Evolutionary conservation across 2,888 invertebrate genomes (phyloP).

Genomic region (Nomada flava): DNA sequence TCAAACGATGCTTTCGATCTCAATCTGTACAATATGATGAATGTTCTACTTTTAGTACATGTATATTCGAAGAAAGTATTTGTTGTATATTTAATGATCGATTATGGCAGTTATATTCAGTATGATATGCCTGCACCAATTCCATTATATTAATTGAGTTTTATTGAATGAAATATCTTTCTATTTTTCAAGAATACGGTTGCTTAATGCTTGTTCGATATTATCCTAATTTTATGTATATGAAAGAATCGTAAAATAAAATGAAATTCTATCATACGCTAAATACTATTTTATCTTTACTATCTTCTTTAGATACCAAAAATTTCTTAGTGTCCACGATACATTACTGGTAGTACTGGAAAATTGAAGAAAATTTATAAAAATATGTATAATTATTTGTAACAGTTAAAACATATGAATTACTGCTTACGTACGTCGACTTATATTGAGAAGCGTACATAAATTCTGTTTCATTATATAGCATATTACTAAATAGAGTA

Average conservation of each 20-base stretch:
- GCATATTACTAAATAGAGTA: slow-evolving; percentile 14
- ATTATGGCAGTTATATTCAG: slow-evolving; percentile 54
- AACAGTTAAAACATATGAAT: slow-evolving; percentile 4
- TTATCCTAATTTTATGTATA: slow-evolving; percentile 14
- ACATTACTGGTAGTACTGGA: not conserved
- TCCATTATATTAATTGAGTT: slow-evolving; percentile 31
- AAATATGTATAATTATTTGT: not conserved
- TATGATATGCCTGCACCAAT: slow-evolving; percentile 47
- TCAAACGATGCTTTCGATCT: slow-evolving; percentile 21
- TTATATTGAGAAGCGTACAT: not conserved
- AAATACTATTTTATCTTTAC: too few species aligned
- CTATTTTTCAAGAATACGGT: not conserved
- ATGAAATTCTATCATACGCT: not conserved
- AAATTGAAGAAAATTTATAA: not conserved
- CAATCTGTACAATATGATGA: slow-evolving; percentile 38
- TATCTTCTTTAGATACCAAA: not conserved
- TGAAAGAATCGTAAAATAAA: slow-evolving; percentile 6
- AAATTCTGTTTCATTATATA: not conserved
- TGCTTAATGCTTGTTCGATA: slow-evolving; percentile 1
- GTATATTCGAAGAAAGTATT: slow-evolving; percentile 22
- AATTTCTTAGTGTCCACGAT: not conserved
- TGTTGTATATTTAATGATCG: slow-evolving; percentile 9
- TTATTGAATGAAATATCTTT: slow-evolving; percentile 1
- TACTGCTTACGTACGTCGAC: not conserved
- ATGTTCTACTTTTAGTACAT: slow-evolving; percentile 28